Base-by-base conservation (phyloP, 1,140 invertebrate genomes). In the Phymastichus coffea region DNA sequence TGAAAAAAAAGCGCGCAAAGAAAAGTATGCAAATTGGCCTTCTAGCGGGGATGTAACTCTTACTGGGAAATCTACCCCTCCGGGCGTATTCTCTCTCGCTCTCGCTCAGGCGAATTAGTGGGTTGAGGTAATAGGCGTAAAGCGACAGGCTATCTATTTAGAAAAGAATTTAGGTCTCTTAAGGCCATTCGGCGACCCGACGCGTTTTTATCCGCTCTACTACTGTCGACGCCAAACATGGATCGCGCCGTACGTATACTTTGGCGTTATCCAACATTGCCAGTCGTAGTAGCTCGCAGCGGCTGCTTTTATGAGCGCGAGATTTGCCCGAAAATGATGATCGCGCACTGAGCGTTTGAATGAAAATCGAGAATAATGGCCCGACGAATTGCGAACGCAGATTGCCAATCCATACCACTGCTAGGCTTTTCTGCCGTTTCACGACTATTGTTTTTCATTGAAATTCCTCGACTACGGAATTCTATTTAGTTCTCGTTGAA, bases 71-170 rank as follows among this genome's bases (percentile, higher is more conserved):
- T 52, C 64, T 63, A 66, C 66, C 68, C 43, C 64, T 64, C 65
- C 60, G 65, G 56, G 65, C 53, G 49, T 61, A 48, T 46, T 58
- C n/a, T n/a, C n/a, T n/a, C n/a, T n/a, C n/a, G n/a, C n/a, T n/a
- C n/a, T 55, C 55, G 56, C 40, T 17, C 59, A 57, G 53, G 30
- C 47, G 66, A 75, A 74, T 76, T 76, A 71, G 66, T 69, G 70
- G 68, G 66, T 73, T 72, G 70, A 69, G 58, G 69, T 74, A 76
- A 77, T 76, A n/a, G n/a, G n/a, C n/a, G n/a, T n/a, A n/a, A n/a
- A n/a, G 55, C 59, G 64, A 47, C 64, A 66, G 60, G 60, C 69
- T 74, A 75, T 75, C 67, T 68, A 73, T 73, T 71, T 66, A 66
- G 66, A 73, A 69, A 70, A 74, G 71, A 74, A 74, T 75, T 69